phyloP scores from a whole-genome alignment of 2,888 invertebrate genomes.

The Brenthis hecate region DNA sequence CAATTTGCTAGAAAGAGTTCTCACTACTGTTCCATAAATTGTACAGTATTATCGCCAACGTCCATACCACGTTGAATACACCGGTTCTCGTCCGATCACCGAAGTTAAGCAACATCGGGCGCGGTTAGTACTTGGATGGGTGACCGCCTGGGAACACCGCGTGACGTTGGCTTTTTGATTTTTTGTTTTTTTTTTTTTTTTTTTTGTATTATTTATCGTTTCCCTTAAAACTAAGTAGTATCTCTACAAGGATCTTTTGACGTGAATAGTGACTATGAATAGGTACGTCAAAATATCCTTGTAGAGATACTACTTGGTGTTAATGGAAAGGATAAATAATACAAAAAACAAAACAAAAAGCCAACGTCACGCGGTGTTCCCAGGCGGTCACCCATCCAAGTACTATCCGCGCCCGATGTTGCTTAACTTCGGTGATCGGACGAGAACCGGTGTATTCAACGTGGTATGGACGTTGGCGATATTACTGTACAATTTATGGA shows the following conservation, averaged over 20 bases:
- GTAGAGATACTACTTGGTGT: too few species aligned
- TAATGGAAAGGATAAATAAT: too few species aligned
- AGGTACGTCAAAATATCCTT: too few species aligned
- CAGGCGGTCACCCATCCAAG: slow-evolving; percentile 72
- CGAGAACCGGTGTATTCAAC: slow-evolving; percentile 77
- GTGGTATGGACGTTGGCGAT: slow-evolving; percentile 66
- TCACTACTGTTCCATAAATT: not conserved
- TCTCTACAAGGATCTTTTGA: not conserved
- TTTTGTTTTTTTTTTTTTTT: not conserved
- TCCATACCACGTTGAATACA: slow-evolving; percentile 74
- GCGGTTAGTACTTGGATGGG: slow-evolving; percentile 77
- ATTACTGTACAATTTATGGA: too few species aligned
- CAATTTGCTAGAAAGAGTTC: too few species aligned
- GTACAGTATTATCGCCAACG: slow-evolving; percentile 45
- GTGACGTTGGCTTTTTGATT: slow-evolving; percentile 55
- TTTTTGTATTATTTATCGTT: too few species aligned
- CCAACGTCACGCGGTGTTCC: slow-evolving; percentile 46
- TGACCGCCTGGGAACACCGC: slow-evolving; percentile 54
- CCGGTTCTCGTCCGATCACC: slow-evolving; percentile 78
- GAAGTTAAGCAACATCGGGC: slow-evolving; percentile 77
- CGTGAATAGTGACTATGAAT: too few species aligned
- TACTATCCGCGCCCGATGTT: slow-evolving; percentile 76
- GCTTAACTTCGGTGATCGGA: slow-evolving; percentile 79
- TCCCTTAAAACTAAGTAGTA: not conserved
- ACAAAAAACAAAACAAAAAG: too few species aligned